phyloP scores from a whole-genome alignment of 2,888 invertebrate species.

The Thecocarcelia acutangulata region DNA sequence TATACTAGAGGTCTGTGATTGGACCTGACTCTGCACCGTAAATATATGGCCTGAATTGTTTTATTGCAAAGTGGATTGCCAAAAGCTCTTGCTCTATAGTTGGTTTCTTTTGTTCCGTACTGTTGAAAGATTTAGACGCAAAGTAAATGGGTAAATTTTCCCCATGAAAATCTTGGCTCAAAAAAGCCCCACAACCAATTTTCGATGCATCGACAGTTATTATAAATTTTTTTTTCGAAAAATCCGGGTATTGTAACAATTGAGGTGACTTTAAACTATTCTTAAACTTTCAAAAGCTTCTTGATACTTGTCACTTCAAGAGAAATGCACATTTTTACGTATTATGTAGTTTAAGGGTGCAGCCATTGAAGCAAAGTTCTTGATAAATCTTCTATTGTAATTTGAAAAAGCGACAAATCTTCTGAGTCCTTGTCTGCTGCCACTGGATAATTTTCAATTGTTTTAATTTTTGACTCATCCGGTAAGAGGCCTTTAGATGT shows the following conservation, averaged over 20 bases:
- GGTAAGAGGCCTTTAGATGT: too few species aligned
- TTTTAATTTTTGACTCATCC: too few species aligned
- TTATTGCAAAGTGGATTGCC: slow-evolving; percentile 16
- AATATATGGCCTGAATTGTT: slow-evolving; percentile 2
- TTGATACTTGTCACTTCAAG: slow-evolving; percentile 8
- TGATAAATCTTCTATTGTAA: background rate
- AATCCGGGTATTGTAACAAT: slow-evolving; percentile 24
- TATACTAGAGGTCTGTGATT: slow-evolving; percentile 46
- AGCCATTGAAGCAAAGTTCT: slow-evolving; percentile 1
- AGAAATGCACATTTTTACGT: slow-evolving; percentile 25
- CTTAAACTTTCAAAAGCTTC: slow-evolving; percentile 21
- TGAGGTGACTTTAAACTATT: slow-evolving; percentile 18
- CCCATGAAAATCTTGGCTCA: slow-evolving; percentile 6
- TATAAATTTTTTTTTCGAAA: slow-evolving; percentile 22
- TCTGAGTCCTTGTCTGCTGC: background rate
- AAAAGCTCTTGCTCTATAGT: background rate
- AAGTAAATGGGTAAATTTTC: slow-evolving; percentile 1
- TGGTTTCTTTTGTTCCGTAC: background rate
- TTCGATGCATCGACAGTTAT: slow-evolving; percentile 55
- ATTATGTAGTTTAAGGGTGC: background rate
- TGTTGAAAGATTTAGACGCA: slow-evolving; percentile 2
- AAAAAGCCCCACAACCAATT: slow-evolving; percentile 21
- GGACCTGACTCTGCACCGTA: slow-evolving; percentile 20
- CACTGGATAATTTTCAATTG: too few species aligned
- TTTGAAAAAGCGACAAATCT: slow-evolving; percentile 18